Conservation (phyloP, 2,888 invertebrate genomes). For the Lasioglossum calceatum region DNA sequence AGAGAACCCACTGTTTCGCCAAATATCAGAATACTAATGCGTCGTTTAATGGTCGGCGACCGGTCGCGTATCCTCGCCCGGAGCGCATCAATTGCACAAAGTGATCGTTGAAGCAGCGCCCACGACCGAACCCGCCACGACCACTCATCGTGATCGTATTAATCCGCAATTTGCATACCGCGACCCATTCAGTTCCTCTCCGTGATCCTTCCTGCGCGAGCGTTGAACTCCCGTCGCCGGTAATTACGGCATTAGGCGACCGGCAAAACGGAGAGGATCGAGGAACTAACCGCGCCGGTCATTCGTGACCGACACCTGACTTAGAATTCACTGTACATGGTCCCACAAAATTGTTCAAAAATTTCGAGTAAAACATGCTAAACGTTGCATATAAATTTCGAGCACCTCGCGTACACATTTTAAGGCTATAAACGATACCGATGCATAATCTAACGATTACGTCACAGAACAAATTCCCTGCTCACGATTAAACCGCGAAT, state of each 20-base stretch:
- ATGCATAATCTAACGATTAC: too few relatives aligned
- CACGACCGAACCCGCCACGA: constrained; percentile 45
- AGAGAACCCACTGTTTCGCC: neutral
- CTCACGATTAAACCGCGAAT: too few relatives aligned
- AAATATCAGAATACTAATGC: neutral
- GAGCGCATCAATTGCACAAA: constrained; percentile 41
- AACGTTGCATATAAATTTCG: neutral
- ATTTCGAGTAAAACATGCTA: neutral
- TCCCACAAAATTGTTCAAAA: neutral
- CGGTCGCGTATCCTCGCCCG: constrained; percentile 34
- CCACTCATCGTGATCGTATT: constrained; percentile 38
- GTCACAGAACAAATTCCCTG: too few relatives aligned
- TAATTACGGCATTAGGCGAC: constrained; percentile 2
- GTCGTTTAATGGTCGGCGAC: constrained; percentile 28
- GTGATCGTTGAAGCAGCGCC: constrained; percentile 33
- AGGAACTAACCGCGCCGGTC: neutral
- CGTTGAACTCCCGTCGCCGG: constrained; percentile 16
- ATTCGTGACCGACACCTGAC: neutral
- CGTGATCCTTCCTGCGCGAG: constrained; percentile 17
- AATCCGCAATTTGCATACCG: constrained; percentile 53
- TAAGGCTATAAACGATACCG: too few relatives aligned
- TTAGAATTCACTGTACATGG: neutral
- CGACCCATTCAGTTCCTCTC: constrained; percentile 18
- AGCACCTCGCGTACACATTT: too few relatives aligned
- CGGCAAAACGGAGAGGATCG: neutral